These are phyloP conservation scores for Pristionchus maxplancki DNA, from an alignment of 2,888 invertebrate genomes.

Conservation along the genomic window DNA sequence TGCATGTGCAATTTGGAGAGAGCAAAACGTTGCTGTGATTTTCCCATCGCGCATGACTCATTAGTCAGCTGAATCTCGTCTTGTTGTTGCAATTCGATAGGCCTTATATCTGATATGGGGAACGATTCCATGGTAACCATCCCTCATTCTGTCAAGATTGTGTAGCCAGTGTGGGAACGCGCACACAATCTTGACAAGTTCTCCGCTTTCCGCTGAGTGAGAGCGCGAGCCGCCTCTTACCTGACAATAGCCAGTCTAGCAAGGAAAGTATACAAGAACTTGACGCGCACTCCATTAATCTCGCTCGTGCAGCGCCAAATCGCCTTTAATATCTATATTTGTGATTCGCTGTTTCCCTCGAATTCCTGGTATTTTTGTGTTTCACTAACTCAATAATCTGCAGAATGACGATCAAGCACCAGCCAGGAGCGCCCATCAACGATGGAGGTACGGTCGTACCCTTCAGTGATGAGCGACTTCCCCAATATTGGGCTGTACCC, in stretches of 20 bases:
- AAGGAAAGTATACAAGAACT: not conserved
- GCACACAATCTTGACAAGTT: not conserved
- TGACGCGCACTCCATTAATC: not conserved
- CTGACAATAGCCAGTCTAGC: not conserved
- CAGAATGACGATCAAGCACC: conserved; percentile 19
- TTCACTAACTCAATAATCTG: not conserved
- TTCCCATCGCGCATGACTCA: too few species aligned
- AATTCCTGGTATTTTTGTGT: not conserved
- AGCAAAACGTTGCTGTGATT: too few species aligned
- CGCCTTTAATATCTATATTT: not conserved
- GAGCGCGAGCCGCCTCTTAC: not conserved
- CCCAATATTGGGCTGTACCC: too few species aligned
- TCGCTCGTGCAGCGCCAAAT: not conserved
- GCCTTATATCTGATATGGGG: too few species aligned
- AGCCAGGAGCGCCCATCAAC: conserved; percentile 17
- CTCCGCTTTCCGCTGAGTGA: not conserved
- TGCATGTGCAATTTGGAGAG: too few species aligned
- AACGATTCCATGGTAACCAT: too few species aligned
- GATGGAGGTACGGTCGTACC: conserved; percentile 19
- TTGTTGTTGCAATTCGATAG: too few species aligned
- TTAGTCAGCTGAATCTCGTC: too few species aligned
- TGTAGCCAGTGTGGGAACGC: not conserved
- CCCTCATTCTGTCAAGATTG: not conserved
- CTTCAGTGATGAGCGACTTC: too few species aligned
- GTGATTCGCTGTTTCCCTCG: not conserved